Conservation (phyloP, 2,797 vertebrate genomes). For the Ctenopoma multispine region DNA sequence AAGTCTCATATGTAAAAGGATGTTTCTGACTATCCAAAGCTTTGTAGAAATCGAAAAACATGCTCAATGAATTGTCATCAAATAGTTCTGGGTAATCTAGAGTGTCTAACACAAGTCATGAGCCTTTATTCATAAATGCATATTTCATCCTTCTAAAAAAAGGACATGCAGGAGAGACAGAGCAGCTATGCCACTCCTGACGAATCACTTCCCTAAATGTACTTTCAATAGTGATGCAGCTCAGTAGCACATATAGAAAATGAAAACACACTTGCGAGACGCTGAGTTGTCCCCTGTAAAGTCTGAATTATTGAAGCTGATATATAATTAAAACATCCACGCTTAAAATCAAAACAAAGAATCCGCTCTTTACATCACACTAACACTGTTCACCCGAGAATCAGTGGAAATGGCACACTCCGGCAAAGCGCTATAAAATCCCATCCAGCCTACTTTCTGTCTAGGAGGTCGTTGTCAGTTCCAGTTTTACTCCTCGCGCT, state of each 20-base stretch:
- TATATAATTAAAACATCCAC: conserved; percentile 60
- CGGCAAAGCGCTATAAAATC: conserved; percentile 51
- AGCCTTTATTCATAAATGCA: conserved; percentile 22
- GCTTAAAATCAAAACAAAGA: conserved; percentile 66
- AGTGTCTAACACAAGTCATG: no score
- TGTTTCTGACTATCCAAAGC: no score
- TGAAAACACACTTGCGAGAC: conserved; percentile 34
- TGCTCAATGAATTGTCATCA: no score
- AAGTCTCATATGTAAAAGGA: no score
- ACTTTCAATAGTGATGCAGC: conserved; percentile 46
- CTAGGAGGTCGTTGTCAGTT: conserved; percentile 54
- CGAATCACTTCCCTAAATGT: conserved; percentile 37
- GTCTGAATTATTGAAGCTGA: conserved; percentile 62
- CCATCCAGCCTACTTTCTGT: conserved; percentile 54
- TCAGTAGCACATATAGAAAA: conserved; percentile 36
- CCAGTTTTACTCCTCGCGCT: conserved; percentile 39
- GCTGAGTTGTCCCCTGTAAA: conserved; percentile 36
- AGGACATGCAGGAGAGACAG: conserved; percentile 25
- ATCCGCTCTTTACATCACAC: conserved; percentile 37
- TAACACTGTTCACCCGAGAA: conserved; percentile 29
- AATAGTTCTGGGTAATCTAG: no score
- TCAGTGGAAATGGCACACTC: conserved; percentile 39
- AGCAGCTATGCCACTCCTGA: neutral
- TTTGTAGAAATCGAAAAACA: no score
- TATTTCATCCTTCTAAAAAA: conserved; percentile 27